Evolutionary conservation across 1,140 invertebrate species (phyloP).

Genomic region (Lepidurus packardi): DNA sequence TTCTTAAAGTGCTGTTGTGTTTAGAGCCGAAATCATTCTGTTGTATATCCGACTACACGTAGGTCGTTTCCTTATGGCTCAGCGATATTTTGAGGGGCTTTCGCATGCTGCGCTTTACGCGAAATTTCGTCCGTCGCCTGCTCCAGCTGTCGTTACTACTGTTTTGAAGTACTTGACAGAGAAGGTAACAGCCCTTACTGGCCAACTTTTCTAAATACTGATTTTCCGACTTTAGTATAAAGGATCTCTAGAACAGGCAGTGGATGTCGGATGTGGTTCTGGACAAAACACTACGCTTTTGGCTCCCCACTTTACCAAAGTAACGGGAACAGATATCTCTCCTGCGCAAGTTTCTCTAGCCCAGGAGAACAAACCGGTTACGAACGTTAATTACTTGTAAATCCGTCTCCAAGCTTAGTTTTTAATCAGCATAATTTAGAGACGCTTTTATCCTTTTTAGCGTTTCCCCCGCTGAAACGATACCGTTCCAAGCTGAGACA

Average conservation of each 20-base stretch:
- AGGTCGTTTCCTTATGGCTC: not conserved
- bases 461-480: constrained; percentile 43
- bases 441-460: constrained; percentile 36
- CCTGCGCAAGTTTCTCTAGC: constrained; percentile 44
- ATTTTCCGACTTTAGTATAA: not conserved
- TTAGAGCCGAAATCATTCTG: not conserved
- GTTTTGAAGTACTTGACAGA: not conserved
- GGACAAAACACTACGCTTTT: constrained; percentile 48
- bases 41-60: not conserved
- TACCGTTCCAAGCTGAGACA: constrained; percentile 40
- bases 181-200: not conserved
- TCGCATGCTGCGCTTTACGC: not conserved
- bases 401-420: not conserved
- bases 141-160: not conserved
- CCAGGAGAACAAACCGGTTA: constrained; percentile 35
- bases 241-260: not conserved
- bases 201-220: not conserved
- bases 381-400: constrained; percentile 39
- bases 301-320: constrained; percentile 44
- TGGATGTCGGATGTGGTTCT: constrained; percentile 49
- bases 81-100: not conserved
- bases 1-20: too few species aligned
- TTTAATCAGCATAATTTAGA: not conserved
- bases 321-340: constrained; percentile 46
- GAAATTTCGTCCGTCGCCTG: not conserved